phyloP scores from a whole-genome alignment of 2,888 invertebrate genomes.

The Amphipyra tragopoginis region DNA sequence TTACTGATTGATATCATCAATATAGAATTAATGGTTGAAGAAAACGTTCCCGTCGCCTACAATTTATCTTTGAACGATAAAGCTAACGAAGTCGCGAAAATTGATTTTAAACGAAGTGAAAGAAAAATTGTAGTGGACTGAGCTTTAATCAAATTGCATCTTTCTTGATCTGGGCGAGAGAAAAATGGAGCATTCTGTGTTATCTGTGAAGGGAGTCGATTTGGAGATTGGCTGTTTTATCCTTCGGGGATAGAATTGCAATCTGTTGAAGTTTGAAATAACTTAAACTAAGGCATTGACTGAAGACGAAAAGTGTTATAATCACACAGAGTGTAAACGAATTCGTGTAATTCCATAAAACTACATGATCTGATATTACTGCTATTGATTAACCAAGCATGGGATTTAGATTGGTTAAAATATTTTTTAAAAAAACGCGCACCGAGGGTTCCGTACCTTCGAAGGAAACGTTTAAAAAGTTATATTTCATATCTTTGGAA shows the following conservation, averaged over 20 bases:
- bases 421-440: no score
- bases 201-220: constrained; percentile 44
- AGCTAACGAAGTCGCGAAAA: constrained; percentile 76
- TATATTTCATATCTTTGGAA: no score
- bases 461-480: no score
- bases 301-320: no score
- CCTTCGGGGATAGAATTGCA: constrained; percentile 17
- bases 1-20: constrained; percentile 69
- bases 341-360: no score
- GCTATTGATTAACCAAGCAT: no score
- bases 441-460: no score
- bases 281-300: no score
- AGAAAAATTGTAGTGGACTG: constrained; percentile 54
- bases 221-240: constrained; percentile 43
- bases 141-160: constrained; percentile 61
- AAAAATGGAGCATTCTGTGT: constrained; percentile 40
- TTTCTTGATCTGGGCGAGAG: constrained; percentile 39
- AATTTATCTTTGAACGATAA: constrained; percentile 76
- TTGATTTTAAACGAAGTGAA: constrained; percentile 73
- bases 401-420: no score
- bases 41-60: constrained; percentile 65
- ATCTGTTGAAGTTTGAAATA: constrained; percentile 7
- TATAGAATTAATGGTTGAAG: constrained; percentile 72
- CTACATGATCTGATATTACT: no score
- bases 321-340: no score